Percentiles rank a stretch among this genome's conserved stretches.
These are phyloP conservation scores for Caenorhabditis sp. DNA, from an alignment of 2,888 invertebrate species.

Conservation along the genomic window DNA sequence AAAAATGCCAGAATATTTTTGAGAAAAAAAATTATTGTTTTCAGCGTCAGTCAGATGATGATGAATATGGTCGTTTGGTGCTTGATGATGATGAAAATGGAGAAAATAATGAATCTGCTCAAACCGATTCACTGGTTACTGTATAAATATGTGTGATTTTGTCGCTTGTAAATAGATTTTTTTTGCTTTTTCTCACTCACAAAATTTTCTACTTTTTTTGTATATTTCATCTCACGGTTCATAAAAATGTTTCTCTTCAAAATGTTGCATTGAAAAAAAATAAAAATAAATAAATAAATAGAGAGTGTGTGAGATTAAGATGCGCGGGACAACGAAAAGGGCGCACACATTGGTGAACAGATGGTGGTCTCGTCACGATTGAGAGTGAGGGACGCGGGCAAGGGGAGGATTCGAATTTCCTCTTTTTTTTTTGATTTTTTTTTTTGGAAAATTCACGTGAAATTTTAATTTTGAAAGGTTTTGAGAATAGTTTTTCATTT, in stretches of 20 bases:
- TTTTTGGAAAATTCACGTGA: background rate
- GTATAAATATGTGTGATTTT: background rate
- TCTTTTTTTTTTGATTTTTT: background rate
- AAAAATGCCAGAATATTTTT: background rate
- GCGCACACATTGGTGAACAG: conserved; percentile 1
- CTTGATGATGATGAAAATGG: conserved; percentile 33
- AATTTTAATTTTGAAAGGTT: background rate
- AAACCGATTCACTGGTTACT: background rate
- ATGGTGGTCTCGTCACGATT: conserved; percentile 22
- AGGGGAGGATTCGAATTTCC: conserved; percentile 16
- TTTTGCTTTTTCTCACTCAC: background rate
- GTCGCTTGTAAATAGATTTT: background rate
- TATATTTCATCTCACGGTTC: background rate
- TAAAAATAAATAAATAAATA: background rate
- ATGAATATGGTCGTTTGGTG: conserved; percentile 37
- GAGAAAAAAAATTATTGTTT: too few relatives aligned
- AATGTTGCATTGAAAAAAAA: background rate
- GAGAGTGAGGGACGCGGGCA: conserved; percentile 18
- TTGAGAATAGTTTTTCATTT: background rate
- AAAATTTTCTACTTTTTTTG: background rate
- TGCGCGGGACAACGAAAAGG: conserved; percentile 17
- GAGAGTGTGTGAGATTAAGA: background rate
- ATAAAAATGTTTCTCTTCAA: background rate
- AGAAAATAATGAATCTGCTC: background rate
- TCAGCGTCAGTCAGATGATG: conserved; percentile 28